Base-by-base conservation (phyloP, 37 sponge, comb jelly and placozoan genomes). In the Eunapius fragilis region DNA sequence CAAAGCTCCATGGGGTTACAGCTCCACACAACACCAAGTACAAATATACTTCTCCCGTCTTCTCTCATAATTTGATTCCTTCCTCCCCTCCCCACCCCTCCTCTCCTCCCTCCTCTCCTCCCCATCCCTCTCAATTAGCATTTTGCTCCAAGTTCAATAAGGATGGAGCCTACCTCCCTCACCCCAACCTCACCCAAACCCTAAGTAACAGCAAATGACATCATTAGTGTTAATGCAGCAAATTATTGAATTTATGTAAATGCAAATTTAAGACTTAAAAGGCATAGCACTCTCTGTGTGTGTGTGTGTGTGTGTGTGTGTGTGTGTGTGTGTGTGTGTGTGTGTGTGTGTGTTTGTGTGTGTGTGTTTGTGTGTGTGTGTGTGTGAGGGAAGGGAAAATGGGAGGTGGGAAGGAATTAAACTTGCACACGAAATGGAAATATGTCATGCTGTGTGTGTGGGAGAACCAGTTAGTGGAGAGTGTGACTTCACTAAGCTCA, bases 371-470 rank as follows among this genome's bases (percentile, higher is more conserved):
- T 6, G 6, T 41, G 41, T 6, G 6, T 41, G 41, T 41, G 6
- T 41, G 41, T 41, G 41, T 41, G 70, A 81, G 82, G 81, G 31
- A 36, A 31, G 74, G 28, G 74, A 74, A 22, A 47, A 67, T n/a
- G 9, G 67, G 33, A 27, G 28, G 82, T n/a, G 70, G 30, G 25
- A 11, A 71, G 70, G 35, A 32, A 32, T n/a, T n/a, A n/a, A n/a
- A n/a, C n/a, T n/a, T n/a, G n/a, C n/a, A n/a, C n/a, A n/a, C n/a
- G n/a, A n/a, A n/a, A n/a, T n/a, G n/a, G n/a, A n/a, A n/a, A n/a
- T n/a, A n/a, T n/a, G n/a, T n/a, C n/a, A n/a, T n/a, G n/a, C n/a
- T n/a, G n/a, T n/a, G n/a, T n/a, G 32, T 28, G 31, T 26, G 22
- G 3, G 31, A 31, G 27, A n/a, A 58, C 14, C 58, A 19, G 58